Conservation (phyloP, 2,113 vertebrate species). For the Theristicus caerulescens region DNA sequence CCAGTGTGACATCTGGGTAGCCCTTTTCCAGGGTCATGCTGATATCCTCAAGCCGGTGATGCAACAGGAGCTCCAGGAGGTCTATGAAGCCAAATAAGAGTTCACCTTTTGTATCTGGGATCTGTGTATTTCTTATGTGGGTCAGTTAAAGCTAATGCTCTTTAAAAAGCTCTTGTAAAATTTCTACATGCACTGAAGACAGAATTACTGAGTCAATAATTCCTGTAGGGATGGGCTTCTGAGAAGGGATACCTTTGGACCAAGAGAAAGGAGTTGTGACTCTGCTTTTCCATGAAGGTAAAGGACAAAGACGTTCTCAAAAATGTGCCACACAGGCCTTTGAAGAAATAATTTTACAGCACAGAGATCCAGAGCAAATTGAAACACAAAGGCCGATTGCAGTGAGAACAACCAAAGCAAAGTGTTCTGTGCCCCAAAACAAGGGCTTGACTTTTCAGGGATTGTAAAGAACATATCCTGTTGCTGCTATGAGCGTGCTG, state of each 20-base stretch:
- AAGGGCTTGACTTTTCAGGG: not conserved
- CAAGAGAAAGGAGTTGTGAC: not conserved
- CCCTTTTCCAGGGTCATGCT: not conserved
- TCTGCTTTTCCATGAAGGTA: not conserved
- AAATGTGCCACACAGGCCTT: not conserved
- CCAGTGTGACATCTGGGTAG: accelerated
- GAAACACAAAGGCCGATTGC: not conserved
- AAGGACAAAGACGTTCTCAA: not conserved
- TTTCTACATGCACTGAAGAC: not conserved
- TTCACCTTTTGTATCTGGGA: not conserved
- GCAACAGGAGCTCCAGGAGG: not conserved
- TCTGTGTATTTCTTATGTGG: not conserved
- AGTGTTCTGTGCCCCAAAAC: not conserved
- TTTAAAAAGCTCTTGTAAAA: not conserved
- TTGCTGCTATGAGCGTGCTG: not conserved
- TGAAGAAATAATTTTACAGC: not conserved
- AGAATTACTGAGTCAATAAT: not conserved
- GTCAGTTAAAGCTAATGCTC: not conserved
- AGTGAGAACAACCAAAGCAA: not conserved
- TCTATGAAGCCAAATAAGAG: not conserved
- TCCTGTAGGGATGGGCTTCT: not conserved
- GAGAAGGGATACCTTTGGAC: not conserved
- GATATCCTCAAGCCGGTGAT: not conserved
- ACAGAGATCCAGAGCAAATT: not conserved
- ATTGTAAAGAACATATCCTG: not conserved